These are phyloP conservation scores for Poicephalus gulielmi DNA, from an alignment of 2,113 vertebrate species.

Conservation along the genomic window DNA sequence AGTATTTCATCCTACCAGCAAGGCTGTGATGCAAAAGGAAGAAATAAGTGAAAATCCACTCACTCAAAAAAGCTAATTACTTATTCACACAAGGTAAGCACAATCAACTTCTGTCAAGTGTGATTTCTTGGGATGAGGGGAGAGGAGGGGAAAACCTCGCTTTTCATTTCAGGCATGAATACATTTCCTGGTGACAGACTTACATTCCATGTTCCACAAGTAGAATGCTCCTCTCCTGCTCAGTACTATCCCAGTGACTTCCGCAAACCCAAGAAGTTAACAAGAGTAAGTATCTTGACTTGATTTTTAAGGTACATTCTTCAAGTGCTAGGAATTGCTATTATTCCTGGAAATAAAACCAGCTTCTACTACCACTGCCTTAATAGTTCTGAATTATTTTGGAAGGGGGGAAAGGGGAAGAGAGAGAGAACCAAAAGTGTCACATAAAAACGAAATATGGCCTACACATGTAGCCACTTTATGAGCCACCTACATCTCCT, in stretches of 20 bases:
- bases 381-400: background rate
- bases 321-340: background rate
- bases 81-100: background rate
- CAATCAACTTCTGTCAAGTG: background rate
- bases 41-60: background rate
- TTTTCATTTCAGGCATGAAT: background rate
- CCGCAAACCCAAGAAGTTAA: background rate
- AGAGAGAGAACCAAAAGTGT: background rate
- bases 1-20: background rate
- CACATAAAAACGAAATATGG: background rate
- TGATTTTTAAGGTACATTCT: background rate
- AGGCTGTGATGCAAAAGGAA: background rate
- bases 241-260: background rate
- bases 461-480: background rate
- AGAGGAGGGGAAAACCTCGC: rapidly evolving
- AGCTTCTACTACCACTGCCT: background rate
- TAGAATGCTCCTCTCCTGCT: background rate
- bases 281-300: background rate
- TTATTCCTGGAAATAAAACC: background rate
- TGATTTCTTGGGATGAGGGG: background rate
- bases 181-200: background rate
- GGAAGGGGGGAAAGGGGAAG: background rate
- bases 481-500: background rate
- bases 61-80: background rate
- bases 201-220: background rate